phyloP scores from a whole-genome alignment of 2,113 vertebrate species.

The Aplodontia rufa region DNA sequence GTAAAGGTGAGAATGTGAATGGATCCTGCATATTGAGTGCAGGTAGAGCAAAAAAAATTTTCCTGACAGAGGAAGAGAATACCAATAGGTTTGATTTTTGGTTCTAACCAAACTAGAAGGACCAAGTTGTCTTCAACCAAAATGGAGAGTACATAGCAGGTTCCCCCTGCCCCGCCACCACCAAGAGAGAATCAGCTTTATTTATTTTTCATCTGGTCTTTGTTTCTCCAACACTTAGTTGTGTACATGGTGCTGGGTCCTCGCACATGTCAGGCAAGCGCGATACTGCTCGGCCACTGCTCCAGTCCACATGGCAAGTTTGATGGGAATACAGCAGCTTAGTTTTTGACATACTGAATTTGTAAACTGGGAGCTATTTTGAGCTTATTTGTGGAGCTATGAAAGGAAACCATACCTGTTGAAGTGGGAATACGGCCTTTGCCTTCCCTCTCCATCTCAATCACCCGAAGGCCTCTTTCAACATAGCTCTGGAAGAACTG shows the following conservation, averaged over 20 bases:
- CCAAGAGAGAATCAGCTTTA: no score
- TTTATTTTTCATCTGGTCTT: no score
- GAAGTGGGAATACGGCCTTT: conserved; percentile 91
- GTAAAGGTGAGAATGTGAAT: no score
- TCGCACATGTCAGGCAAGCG: no score
- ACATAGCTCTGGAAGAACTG: conserved; percentile 99
- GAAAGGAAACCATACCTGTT: conserved; percentile 84
- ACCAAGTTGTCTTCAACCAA: background rate
- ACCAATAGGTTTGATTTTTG: background rate
- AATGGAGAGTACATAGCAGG: background rate
- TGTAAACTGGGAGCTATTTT: background rate
- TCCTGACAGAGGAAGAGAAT: background rate
- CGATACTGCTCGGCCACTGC: no score
- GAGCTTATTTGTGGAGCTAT: background rate
- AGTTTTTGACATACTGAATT: background rate
- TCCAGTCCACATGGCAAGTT: no score
- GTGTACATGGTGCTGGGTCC: no score
- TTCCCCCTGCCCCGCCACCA: no score
- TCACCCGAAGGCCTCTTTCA: conserved; percentile 96
- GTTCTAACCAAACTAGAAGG: background rate
- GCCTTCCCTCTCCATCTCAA: conserved; percentile 95
- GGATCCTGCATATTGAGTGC: background rate
- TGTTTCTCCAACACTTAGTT: no score
- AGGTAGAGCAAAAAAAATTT: background rate
- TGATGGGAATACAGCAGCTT: background rate